Evolutionary conservation across 1,140 invertebrate species (phyloP), one percentile per base, ranked within the genome.

Genomic region (Stegodyphus dumicola): DNA sequence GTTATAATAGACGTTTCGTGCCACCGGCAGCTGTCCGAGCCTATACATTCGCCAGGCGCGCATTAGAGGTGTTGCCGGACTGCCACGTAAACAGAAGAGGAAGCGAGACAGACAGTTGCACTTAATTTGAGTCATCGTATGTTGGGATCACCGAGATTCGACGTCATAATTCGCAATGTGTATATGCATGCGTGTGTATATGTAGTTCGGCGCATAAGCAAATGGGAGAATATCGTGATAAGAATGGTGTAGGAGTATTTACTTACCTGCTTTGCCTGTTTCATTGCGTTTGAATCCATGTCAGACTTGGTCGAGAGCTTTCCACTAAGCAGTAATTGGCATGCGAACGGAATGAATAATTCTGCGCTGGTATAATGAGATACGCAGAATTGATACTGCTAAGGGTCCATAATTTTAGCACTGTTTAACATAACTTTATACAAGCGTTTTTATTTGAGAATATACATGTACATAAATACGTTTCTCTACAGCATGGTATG

Each of bases 221-320:
- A 67, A 67, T 67, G 65, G 17, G 65, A 67, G 15, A n/a, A 67
- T 67, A 67, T 18, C 65, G 65, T 67, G 65, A 67, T 67, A n/a
- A 7, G 17, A 67, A 67, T 17, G n/a, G 17, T 2, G 56, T 15
- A 60, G 56, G 56, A 9, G 56, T 60, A 60, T 15, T 60, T 60
- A 60, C 56, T 60, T 60, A 33, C 33, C 56, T 60, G 56, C 15
- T 10, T 60, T 60, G 56, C 15, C 56, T 60, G 56, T 60, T 60
- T 60, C 9, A 15, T 10, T 15, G 56, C 56, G 56, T 15, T 60
- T 9, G 33, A 33, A 33, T 33, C 33, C 33, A 3, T 33, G 33
- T 33, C 33, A 33, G 33, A 33, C 33, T 33, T 33, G 33, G 1
- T 33, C 33, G 33, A 33, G 33, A 33, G 33, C 33, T 33, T 33